phyloP scores from a whole-genome alignment of 2,888 invertebrate species.

The Sarcophaga subvicina region DNA sequence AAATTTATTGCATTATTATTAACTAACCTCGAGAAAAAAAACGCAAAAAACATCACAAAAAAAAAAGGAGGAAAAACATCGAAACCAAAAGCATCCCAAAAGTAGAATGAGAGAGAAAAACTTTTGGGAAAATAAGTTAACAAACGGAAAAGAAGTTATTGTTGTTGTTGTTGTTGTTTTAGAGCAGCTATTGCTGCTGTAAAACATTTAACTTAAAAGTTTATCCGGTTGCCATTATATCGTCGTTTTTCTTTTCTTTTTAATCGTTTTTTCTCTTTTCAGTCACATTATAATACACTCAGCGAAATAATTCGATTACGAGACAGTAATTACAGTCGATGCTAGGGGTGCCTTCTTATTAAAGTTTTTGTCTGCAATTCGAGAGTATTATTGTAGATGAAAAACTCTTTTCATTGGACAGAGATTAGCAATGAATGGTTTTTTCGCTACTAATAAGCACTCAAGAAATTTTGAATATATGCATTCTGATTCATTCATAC shows the following conservation, averaged over 20 bases:
- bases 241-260: background rate
- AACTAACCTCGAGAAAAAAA: slow-evolving; percentile 40
- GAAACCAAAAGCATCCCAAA: background rate
- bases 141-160: slow-evolving; percentile 25
- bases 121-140: slow-evolving; percentile 36
- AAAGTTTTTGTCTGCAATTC: too few relatives aligned
- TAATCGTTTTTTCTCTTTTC: background rate
- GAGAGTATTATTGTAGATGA: too few relatives aligned
- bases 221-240: background rate
- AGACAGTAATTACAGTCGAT: background rate
- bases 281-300: slow-evolving; percentile 25
- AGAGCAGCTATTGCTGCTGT: background rate
- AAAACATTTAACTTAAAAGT: slow-evolving; percentile 43
- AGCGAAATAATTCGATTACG: background rate
- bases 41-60: background rate
- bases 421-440: too few relatives aligned
- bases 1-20: slow-evolving; percentile 68
- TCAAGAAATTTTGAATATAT: too few relatives aligned
- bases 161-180: slow-evolving; percentile 9
- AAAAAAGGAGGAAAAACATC: background rate
- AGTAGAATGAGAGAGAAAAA: background rate
- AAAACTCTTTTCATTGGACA: too few relatives aligned
- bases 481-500: too few relatives aligned
- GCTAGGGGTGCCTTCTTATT: too few relatives aligned
- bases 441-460: too few relatives aligned